A percentile compares a stretch with the other conserved stretches of the same genome.
Conservation (phyloP, 2,113 vertebrate genomes). For the Cyprinus carpio region DNA sequence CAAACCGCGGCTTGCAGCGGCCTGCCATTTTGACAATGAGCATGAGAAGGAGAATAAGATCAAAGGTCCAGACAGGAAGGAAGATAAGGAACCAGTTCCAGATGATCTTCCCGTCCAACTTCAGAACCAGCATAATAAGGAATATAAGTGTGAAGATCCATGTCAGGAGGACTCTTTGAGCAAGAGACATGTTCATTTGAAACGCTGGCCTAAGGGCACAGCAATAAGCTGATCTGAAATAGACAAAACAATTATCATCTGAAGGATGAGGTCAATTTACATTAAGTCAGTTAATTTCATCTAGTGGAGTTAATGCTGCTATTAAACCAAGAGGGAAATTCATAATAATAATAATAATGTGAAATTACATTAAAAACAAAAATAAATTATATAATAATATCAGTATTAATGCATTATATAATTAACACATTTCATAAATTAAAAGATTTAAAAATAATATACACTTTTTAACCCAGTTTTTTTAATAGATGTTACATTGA, state of each 20-base stretch:
- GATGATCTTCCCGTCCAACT: conserved; percentile 90
- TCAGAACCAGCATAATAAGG: conserved; percentile 96
- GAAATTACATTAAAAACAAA: background rate
- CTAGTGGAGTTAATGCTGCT: too few species aligned
- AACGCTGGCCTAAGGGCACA: background rate
- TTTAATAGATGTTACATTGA: background rate
- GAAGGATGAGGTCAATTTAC: background rate
- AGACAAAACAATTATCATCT: background rate
- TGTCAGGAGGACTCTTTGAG: conserved; percentile 94
- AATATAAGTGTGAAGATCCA: conserved; percentile 96
- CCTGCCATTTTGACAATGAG: conserved; percentile 93
- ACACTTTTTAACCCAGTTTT: background rate
- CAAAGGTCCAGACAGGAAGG: conserved; percentile 95
- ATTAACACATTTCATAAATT: too few species aligned
- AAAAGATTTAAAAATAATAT: too few species aligned
- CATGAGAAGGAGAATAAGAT: conserved; percentile 92
- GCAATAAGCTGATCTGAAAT: background rate
- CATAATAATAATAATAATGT: too few species aligned
- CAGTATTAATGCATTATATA: too few species aligned
- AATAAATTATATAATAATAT: too few species aligned
- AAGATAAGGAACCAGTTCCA: conserved; percentile 99
- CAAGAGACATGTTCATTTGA: conserved; percentile 97
- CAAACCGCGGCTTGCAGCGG: conserved; percentile 89
- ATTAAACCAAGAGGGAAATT: too few species aligned
- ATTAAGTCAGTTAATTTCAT: background rate